These are phyloP conservation scores for Odobenus rosmarus DNA, from an alignment of 2,113 vertebrate genomes.

Conservation along the genomic window DNA sequence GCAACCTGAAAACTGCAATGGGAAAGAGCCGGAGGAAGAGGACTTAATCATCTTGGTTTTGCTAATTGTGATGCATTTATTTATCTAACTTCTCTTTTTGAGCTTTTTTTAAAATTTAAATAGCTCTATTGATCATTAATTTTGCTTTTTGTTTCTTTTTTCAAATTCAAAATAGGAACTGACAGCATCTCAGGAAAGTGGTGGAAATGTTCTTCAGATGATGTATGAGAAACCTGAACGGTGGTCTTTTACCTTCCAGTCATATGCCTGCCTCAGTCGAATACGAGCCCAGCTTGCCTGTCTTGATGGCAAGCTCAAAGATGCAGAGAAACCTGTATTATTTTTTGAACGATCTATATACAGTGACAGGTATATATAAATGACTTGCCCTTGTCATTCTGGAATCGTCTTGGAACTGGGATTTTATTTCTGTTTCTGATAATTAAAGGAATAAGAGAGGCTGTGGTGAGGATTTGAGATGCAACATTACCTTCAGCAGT, in stretches of 20 bases:
- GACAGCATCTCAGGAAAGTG: slow-evolving; percentile 92
- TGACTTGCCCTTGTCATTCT: neutral
- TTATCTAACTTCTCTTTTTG: slow-evolving; percentile 31
- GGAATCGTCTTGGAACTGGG: slow-evolving; percentile 3
- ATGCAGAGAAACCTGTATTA: slow-evolving; percentile 89
- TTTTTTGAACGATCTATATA: slow-evolving; percentile 97
- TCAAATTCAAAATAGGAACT: slow-evolving; percentile 88
- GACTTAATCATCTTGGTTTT: slow-evolving; percentile 10
- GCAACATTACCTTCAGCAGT: neutral
- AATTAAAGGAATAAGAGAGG: neutral
- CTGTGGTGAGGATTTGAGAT: neutral
- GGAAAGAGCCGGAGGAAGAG: neutral
- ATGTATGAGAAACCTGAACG: slow-evolving; percentile 96
- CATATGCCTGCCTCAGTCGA: slow-evolving; percentile 95
- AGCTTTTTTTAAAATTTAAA: neutral
- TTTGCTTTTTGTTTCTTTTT: slow-evolving; percentile 48
- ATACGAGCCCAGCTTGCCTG: slow-evolving; percentile 91
- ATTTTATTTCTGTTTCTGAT: neutral
- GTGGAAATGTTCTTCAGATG: slow-evolving; percentile 94
- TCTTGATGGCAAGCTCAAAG: slow-evolving; percentile 86
- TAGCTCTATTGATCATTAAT: neutral
- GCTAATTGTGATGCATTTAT: neutral
- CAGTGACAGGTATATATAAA: slow-evolving; percentile 92
- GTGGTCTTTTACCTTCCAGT: slow-evolving; percentile 97
- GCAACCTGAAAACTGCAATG: neutral